Evolutionary conservation across 2,113 vertebrate species (phyloP).

Genomic region (Poecilia latipinna): DNA sequence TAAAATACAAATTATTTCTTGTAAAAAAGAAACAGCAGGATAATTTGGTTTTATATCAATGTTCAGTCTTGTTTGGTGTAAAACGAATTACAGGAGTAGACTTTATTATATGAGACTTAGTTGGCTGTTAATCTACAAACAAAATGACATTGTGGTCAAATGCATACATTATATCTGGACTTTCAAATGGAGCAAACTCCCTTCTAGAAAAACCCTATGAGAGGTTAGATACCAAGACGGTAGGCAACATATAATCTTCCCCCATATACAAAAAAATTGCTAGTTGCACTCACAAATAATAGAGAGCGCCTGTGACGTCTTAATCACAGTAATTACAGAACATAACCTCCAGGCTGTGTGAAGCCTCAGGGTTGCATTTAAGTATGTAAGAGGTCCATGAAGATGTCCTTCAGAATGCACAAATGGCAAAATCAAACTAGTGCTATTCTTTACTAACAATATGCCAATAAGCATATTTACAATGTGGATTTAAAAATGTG

Average conservation of each 20-base stretch:
- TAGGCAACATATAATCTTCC: constrained; percentile 35
- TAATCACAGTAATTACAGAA: constrained; percentile 71
- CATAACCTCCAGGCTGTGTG: constrained; percentile 26
- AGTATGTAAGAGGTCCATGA: constrained; percentile 7
- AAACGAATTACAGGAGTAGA: constrained; percentile 48
- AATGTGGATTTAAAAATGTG: no score
- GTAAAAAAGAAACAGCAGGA: neutral
- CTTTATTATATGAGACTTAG: constrained; percentile 56
- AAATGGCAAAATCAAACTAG: neutral
- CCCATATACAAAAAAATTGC: constrained; percentile 40
- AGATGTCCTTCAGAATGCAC: neutral
- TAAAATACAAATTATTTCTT: neutral
- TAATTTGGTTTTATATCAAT: neutral
- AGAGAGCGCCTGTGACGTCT: constrained; percentile 36
- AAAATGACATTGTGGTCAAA: constrained; percentile 9
- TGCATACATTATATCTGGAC: constrained; percentile 23
- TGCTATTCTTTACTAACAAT: neutral
- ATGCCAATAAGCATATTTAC: neutral
- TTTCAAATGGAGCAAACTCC: constrained; percentile 30
- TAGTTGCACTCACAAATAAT: constrained; percentile 28
- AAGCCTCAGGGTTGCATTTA: constrained; percentile 39
- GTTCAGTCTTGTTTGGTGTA: neutral
- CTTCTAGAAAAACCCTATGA: constrained; percentile 6
- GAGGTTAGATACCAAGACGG: constrained; percentile 5
- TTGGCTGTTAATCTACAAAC: constrained; percentile 48